These are phyloP conservation scores for Lamellibrachia columna DNA, from an alignment of 2,888 invertebrate genomes.

Conservation along the genomic window DNA sequence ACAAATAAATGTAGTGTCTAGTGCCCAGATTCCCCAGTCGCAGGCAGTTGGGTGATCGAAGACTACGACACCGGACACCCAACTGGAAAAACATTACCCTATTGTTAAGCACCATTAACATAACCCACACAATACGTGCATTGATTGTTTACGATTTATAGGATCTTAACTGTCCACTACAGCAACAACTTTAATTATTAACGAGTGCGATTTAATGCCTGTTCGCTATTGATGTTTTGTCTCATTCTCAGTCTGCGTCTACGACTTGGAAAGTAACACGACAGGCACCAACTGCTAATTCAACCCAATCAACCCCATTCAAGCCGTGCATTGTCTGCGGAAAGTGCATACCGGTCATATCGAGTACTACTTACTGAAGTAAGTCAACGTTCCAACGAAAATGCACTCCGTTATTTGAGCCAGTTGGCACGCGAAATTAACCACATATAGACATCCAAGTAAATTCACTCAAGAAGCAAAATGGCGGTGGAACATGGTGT, in stretches of 20 bases:
- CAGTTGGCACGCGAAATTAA: conserved; percentile 1
- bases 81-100: neutral
- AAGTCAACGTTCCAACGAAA: neutral
- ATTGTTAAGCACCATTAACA: neutral
- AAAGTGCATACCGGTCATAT: neutral
- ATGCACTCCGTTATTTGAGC: neutral
- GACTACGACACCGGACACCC: no score
- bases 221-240: neutral
- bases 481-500: neutral
- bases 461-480: conserved; percentile 5
- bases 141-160: neutral
- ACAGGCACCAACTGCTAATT: conserved; percentile 10
- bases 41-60: no score
- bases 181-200: neutral
- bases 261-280: conserved; percentile 5
- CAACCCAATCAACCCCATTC: neutral
- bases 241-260: neutral
- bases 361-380: neutral
- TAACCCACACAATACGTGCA: neutral
- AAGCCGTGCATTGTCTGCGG: neutral
- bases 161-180: neutral
- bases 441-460: conserved; percentile 3
- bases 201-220: neutral
- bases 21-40: no score
- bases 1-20: no score